phyloP scores from a whole-genome alignment of 2,113 vertebrate species.

The Clarias gariepinus region DNA sequence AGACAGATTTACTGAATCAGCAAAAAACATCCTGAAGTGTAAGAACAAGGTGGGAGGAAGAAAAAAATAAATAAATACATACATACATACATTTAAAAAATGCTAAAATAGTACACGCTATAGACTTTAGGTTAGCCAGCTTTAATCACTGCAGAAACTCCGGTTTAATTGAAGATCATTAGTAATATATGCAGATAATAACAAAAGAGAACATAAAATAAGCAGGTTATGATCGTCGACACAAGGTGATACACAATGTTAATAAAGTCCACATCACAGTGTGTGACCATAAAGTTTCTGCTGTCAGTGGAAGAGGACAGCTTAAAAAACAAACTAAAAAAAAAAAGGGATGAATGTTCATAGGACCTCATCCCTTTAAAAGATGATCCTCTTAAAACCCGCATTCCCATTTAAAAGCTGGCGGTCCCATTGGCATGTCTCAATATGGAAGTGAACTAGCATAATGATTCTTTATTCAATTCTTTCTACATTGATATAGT shows the following conservation, averaged over 20 bases:
- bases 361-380: no score
- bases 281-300: not conserved
- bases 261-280: not conserved
- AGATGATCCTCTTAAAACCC: no score
- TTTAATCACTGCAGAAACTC: not conserved
- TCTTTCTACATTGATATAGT: no score
- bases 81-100: not conserved
- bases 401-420: no score
- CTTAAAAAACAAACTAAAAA: no score
- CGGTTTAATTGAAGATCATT: not conserved
- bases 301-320: not conserved
- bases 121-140: not conserved
- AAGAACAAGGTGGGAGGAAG: not conserved
- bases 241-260: not conserved
- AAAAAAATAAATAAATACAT: not conserved
- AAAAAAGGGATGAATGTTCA: no score
- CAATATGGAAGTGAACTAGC: no score
- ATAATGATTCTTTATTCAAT: no score
- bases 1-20: constrained; percentile 24
- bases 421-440: no score
- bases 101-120: constrained; percentile 12
- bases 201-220: not conserved
- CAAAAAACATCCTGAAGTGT: not conserved
- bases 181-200: not conserved
- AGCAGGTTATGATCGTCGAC: not conserved